These are phyloP conservation scores for Zaprionus lineosus DNA, from an alignment of 2,888 invertebrate species.

Conservation along the genomic window DNA sequence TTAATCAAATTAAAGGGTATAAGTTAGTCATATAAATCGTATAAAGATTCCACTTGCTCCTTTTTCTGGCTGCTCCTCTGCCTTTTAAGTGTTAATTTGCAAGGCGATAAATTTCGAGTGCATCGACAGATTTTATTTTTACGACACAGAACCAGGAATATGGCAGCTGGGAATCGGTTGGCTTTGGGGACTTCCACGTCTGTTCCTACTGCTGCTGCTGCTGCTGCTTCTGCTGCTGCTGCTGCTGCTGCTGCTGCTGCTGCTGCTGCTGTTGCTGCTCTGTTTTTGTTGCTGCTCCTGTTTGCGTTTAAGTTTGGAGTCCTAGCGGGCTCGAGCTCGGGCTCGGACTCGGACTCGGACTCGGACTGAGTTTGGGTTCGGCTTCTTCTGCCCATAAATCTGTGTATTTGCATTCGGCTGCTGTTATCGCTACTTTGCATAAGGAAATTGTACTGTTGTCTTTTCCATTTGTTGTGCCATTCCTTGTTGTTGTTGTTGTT, in stretches of 20 bases:
- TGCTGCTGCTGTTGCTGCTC: too few species aligned
- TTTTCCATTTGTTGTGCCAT: conserved; percentile 54
- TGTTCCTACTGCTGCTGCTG: too few species aligned
- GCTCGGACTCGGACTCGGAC: conserved; percentile 7
- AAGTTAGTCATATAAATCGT: too few species aligned
- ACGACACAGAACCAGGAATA: conserved; percentile 55
- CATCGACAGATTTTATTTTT: conserved; percentile 76
- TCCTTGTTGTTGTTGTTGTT: too few species aligned
- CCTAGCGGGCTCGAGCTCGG: too few species aligned
- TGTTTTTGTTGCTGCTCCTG: too few species aligned
- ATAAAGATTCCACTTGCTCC: too few species aligned
- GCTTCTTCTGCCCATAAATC: conserved; percentile 60
- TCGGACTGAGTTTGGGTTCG: conserved; percentile 17
- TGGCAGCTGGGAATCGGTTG: conserved; percentile 49
- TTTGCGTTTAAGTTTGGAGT: conserved; percentile 33
- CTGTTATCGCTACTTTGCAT: conserved; percentile 74
- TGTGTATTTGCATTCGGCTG: conserved; percentile 75
- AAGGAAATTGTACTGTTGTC: conserved; percentile 75
- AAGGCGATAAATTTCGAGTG: conserved; percentile 73
- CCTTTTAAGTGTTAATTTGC: conserved; percentile 73
- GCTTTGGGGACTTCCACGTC: too few species aligned
- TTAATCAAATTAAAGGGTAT: too few species aligned
- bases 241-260: too few species aligned
- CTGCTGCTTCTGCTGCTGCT: too few species aligned
- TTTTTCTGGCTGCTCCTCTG: conserved; percentile 27